A percentile compares a stretch with the other conserved stretches of the same genome.
phyloP scores from a whole-genome alignment of 2,797 vertebrate genomes.

The Chlorospingus semifuscus region DNA sequence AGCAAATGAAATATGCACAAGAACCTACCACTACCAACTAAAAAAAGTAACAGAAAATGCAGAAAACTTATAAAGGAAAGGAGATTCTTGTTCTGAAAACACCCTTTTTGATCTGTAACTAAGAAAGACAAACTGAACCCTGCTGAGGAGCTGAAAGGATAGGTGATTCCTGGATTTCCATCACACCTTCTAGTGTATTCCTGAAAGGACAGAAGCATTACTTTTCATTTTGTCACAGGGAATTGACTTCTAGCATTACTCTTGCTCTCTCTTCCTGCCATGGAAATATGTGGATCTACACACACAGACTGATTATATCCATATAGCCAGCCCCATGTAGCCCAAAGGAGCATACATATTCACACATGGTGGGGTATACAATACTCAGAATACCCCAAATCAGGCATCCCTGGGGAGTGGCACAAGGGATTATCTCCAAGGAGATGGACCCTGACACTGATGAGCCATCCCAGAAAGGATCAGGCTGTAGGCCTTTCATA shows the following conservation, averaged over 20 bases:
- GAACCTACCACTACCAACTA: background rate
- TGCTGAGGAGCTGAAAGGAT: background rate
- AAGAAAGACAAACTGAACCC: background rate
- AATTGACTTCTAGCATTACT: background rate
- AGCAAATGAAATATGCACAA: background rate
- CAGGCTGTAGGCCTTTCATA: background rate
- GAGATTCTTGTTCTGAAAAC: background rate
- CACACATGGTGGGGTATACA: background rate
- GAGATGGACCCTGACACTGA: background rate
- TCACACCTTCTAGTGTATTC: background rate
- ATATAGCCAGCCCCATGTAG: background rate
- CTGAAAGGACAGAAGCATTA: background rate
- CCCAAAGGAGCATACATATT: background rate
- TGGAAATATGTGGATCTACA: background rate
- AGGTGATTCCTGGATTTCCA: background rate
- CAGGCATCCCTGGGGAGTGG: background rate
- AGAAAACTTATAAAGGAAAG: background rate
- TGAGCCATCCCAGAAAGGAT: background rate
- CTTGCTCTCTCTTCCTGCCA: background rate
- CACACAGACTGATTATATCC: background rate
- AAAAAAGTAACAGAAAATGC: background rate
- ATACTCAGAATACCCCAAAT: background rate
- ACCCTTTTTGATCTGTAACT: background rate
- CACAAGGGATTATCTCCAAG: background rate
- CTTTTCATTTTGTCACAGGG: background rate